phyloP scores from a whole-genome alignment of 2,113 vertebrate species.

The Nothobranchius furzeri region DNA sequence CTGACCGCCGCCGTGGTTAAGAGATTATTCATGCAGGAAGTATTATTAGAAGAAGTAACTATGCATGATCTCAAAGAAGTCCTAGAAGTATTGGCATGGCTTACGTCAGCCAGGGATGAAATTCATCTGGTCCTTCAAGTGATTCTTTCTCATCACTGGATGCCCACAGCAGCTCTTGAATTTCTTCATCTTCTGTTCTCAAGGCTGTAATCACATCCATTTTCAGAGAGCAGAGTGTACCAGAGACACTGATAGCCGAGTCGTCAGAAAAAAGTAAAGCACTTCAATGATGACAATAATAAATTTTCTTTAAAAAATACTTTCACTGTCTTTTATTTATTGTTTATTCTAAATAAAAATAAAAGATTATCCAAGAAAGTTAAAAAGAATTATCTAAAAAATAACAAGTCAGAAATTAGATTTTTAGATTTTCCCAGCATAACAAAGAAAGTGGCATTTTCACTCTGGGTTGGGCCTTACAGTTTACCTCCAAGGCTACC shows the following conservation, averaged over 20 bases:
- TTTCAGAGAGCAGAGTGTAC: slow-evolving; percentile 75
- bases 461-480: slow-evolving; percentile 1
- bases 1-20: not conserved
- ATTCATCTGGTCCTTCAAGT: slow-evolving; percentile 17
- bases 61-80: not conserved
- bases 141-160: not conserved
- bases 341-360: too few species aligned
- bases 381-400: too few species aligned
- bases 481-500: slow-evolving; percentile 10
- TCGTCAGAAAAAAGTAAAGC: slow-evolving; percentile 51
- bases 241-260: slow-evolving; percentile 61
- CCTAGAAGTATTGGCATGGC: slow-evolving; percentile 4
- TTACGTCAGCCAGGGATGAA: slow-evolving; percentile 26
- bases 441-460: too few species aligned
- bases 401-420: too few species aligned
- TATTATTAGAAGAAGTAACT: slow-evolving; percentile 6
- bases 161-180: slow-evolving; percentile 16
- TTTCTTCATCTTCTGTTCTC: slow-evolving; percentile 34
- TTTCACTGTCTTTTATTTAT: not conserved
- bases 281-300: slow-evolving; percentile 34
- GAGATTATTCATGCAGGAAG: slow-evolving; percentile 11
- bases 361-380: too few species aligned
- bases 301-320: not conserved
- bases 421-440: too few species aligned
- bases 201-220: slow-evolving; percentile 57